Evolutionary conservation across 2,113 vertebrate species (phyloP).

Genomic region (Microcebus ravelobensis): DNA sequence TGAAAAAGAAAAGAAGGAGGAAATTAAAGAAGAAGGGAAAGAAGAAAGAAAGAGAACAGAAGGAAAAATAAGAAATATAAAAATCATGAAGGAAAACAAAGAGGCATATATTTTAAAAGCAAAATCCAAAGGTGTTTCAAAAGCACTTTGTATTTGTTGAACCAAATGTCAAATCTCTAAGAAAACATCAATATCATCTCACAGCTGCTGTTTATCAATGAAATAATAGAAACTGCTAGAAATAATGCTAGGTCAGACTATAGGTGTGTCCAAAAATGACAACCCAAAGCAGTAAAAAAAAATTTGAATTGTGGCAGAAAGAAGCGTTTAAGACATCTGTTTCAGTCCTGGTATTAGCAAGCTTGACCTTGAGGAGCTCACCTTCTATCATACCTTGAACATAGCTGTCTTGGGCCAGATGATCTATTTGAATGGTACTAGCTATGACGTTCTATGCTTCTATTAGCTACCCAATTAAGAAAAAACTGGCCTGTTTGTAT

Average conservation of each 20-base stretch:
- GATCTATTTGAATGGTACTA: background rate
- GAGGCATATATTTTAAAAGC: background rate
- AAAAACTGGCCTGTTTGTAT: background rate
- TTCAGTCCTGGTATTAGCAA: background rate
- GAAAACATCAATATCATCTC: background rate
- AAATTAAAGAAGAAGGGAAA: background rate
- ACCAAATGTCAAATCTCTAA: background rate
- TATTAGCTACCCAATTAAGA: background rate
- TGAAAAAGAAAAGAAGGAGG: background rate
- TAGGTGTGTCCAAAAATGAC: background rate
- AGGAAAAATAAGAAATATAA: background rate
- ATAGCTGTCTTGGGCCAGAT: background rate
- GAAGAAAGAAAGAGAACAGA: background rate
- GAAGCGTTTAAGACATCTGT: background rate
- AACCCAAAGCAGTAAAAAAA: background rate
- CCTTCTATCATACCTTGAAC: background rate
- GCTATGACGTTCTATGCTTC: background rate
- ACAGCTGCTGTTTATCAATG: background rate
- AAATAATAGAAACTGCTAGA: background rate
- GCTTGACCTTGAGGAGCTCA: background rate
- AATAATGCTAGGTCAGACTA: background rate
- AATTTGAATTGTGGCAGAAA: background rate
- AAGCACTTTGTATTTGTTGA: background rate
- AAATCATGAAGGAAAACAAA: background rate
- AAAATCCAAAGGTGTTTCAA: background rate